Evolutionary conservation across 2,888 invertebrate genomes (phyloP), one percentile per base, ranked within the genome.

Genomic region (Trachelus tabidus): DNA sequence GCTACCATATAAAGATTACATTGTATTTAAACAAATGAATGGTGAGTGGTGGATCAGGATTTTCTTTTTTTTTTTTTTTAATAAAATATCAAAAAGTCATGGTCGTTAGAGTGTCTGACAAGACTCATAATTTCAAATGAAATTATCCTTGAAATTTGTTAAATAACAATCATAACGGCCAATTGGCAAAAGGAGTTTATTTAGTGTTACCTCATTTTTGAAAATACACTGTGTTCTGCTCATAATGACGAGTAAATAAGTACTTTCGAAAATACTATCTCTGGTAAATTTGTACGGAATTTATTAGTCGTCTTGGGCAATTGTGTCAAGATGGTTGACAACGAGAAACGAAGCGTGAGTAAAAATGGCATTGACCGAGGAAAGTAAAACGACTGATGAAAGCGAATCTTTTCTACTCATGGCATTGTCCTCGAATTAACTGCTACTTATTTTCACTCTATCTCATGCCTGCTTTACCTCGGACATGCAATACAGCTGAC

Each of bases 351-450:
- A 68, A 31, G 15, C 73, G 73, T 76, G 69, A 31, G 75, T 9
- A 76, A 83, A 85, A 85, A 73, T 83, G 85, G 83, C 88, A 87
- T 87, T 86, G 87, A 88, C 87, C 86, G 85, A 87, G 84, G 85
- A 83, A 85, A 83, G 82, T 85, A 81, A 85, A 84, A 77, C 81
- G 79, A 9, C 23, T 34, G 15, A 80, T 77, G 86, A 84, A 83
- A 84, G 83, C 80, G 80, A 82, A 78, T 77, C 80, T 79, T 35
- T 37, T 73, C 76, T 34, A 76, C 79, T 80, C 77, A 69, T 9
- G 23, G 56, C 56, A 56, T 56, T 56, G 56, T 56, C 23, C 56
- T 56, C 23, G 56, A 56, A 56, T 56, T 23, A 56, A 23, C 56
- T 56, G 56, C 56, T 56, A 23, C 9, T 23, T 56, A 23, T 23